These are phyloP conservation scores for Aspidiotus destructor DNA, from an alignment of 2,888 invertebrate species.

Conservation along the genomic window DNA sequence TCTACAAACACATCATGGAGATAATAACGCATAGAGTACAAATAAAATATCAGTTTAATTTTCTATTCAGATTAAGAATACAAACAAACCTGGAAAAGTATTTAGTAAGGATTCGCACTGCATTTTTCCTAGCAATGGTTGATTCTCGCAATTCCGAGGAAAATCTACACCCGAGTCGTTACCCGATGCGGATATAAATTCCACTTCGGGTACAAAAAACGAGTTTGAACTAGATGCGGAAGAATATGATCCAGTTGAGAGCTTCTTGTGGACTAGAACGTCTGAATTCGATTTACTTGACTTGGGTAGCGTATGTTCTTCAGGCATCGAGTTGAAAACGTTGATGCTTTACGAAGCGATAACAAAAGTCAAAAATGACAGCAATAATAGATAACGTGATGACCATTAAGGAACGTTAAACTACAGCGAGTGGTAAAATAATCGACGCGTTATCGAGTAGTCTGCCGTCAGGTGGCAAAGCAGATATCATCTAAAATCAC, in stretches of 20 bases:
- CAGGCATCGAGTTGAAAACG: slow-evolving; percentile 38
- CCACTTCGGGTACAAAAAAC: slow-evolving; percentile 70
- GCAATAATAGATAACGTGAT: too few species aligned
- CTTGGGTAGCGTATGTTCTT: slow-evolving; percentile 38
- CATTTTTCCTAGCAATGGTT: slow-evolving; percentile 77
- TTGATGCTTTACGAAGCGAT: too few species aligned
- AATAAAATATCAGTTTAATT: neutral
- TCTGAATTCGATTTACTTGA: slow-evolving; percentile 36
- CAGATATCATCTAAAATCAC: too few species aligned
- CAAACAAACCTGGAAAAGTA: slow-evolving; percentile 68
- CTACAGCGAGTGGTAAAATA: too few species aligned
- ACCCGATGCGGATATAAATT: slow-evolving; percentile 49
- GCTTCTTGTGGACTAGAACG: slow-evolving; percentile 36
- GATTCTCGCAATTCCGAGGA: slow-evolving; percentile 80
- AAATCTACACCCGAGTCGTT: slow-evolving; percentile 66
- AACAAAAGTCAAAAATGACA: too few species aligned
- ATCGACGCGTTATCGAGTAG: too few species aligned
- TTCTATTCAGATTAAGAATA: neutral
- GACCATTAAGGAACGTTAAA: too few species aligned
- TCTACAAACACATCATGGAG: slow-evolving; percentile 50
- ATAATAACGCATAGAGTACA: neutral
- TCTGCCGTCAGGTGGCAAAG: too few species aligned
- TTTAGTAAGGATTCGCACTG: slow-evolving; percentile 68
- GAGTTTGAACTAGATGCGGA: slow-evolving; percentile 52
- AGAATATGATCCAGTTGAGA: slow-evolving; percentile 38